Base-by-base conservation (phyloP, 2,113 vertebrate genomes). In the Ammospiza caudacuta region DNA sequence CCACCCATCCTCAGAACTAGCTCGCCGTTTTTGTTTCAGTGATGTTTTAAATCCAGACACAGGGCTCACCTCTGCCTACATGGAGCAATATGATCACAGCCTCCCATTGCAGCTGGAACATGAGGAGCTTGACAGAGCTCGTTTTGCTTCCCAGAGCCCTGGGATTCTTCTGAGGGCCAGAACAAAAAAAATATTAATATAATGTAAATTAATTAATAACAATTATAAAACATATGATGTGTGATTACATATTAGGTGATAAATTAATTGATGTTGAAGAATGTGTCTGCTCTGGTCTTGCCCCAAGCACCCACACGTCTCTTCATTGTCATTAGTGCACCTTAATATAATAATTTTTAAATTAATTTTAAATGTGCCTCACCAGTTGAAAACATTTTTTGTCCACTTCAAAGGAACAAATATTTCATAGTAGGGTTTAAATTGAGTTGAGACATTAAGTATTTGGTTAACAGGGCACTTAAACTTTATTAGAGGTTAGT, bases 51-150 rank as follows among this genome's bases (percentile, higher is more conserved):
- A 55, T 47, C 14, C 46, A 17, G 20, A 12, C 2, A 1, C 22
- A 19, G 57, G 82, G n/a, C 82, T 83, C 70, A 79, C 21, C 44
- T 63, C 69, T 46, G 58, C 63, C 66, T 11, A 2, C 4, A 0
- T 8, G 35, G 52, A 83, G 29, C 0, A 0, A 27, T 4, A 3
- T 0, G 23, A 43, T 68, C 54, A 51, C 4, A 1, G 6, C 4
- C 16, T 55, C 18, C 1, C 20, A 12, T 6, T 57, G 49, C 59
- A 46, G 16, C 35, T 23, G 78, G 27, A 73, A 29, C 1, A 1
- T 1, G 21, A 83, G 39, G 61, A 46, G 33, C 29, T 59, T 58
- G 21, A n/a, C 64, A 41, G 47, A 6, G 0, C 7, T 76, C 1
- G 0, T 25, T 76, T 72, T 61, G 49, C 44, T 61, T 58, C 83